Evolutionary conservation across 2,888 invertebrate genomes (phyloP), one percentile per base, ranked within the genome.

Genomic region (Petrophora chlorosata): DNA sequence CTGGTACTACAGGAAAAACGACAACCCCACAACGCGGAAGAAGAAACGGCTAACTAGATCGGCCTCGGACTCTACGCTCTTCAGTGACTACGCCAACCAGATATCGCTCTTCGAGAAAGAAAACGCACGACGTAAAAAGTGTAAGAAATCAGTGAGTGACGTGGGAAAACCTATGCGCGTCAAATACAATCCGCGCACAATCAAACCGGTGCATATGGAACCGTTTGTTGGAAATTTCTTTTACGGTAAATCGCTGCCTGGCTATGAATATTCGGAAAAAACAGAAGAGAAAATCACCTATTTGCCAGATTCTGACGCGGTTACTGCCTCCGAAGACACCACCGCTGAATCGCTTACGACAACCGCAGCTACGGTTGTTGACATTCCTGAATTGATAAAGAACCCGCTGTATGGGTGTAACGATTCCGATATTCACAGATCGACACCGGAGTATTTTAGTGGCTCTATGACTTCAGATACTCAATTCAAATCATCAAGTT

Each of bases 61-160:
- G 26, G 76, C 82, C n/a, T 91, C 91, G 3, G 90, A 87, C 43
- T 91, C 91, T 0, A 91, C 90, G 19, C 79, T 91, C 35, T 90
- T 91, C 70, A 91, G 91, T 71, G 91, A 91, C 62, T 91, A 90
- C 65, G 74, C 81, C 5, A 90, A 88, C 59, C 91, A 91, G 73
- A 82, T 91, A 62, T 70, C 82, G 49, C 65, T 91, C 30, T 91
- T 91, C 58, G 90, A 90, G 47, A 84, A 76, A 56, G 81, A 81
- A 46, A 79, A 69, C 54, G 61, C 69, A 14, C 75, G 70, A 39
- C 75, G 61, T 42, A 85, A 77, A 61, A 85, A 79, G 72, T 86
- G 85, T 67, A 85, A 77, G 60, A 89, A 86, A 65, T 70, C 84
- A 32, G 76, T 76, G 59, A 89, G 85, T 75, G 86, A 86, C 70